Evolutionary conservation across 2,113 vertebrate species (phyloP), one percentile per base, ranked within the genome.

Genomic region (Jacana jacana): DNA sequence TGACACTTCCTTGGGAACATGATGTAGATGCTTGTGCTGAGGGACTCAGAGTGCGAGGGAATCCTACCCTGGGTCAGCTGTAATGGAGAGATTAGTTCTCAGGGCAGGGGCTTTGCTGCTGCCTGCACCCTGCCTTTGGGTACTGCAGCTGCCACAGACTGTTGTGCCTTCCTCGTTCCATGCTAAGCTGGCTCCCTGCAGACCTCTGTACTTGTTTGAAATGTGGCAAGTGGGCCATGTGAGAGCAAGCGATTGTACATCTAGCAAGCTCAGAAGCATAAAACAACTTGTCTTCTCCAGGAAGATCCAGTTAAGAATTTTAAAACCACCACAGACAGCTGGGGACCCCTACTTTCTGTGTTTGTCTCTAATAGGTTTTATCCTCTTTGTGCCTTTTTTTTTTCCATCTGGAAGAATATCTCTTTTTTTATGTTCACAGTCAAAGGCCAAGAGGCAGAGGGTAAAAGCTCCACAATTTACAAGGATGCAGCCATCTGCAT

Each of bases 171-270:
- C 42, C 35, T 37, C 4, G 1, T 28, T 7, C 24, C 44, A 44
- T 69, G 35, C 72, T 31, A 13, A n/a, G 30, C 35, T 16, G 58
- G 15, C 58, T 65, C 30, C 2, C 2, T 54, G 17, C 22, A 72
- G 35, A 69, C 44, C 13, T 64, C 58, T 1, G 0, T 6, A 17
- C 27, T 73, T 63, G 11, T 16, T 51, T 61, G 69, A 84, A 57
- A 81, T 0, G 0, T 23, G 19, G 22, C 15, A 63, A 46, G 4
- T n/a, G 9, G 25, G 28, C n/a, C 1, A 2, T 5, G 17, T 18
- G 33, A 15, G 23, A 80, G 30, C 35, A 81, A 86, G 69, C 0
- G 1, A 16, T 2, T 51, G 23, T 11, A 25, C 42, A n/a, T 4
- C 14, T 37, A 55, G 25, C 23, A 61, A 84, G 37, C 1, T 16